A percentile compares a stretch with the other conserved stretches of the same genome.
phyloP scores from a whole-genome alignment of 2,113 vertebrate genomes.

The Lepidothrix coronata region DNA sequence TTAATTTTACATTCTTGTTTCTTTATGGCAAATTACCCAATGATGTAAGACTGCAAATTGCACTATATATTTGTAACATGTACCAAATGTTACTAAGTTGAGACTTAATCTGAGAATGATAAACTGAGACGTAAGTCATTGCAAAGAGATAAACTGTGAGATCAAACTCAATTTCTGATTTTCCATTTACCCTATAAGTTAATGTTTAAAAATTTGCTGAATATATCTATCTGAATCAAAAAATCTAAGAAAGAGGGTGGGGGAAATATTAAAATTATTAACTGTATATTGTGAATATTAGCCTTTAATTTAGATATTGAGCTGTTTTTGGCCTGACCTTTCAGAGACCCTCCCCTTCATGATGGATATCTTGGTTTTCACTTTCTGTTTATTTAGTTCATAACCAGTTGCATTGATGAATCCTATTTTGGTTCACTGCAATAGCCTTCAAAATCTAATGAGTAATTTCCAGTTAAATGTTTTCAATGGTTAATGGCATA shows the following conservation, averaged over 20 bases:
- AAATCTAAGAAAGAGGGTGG: background rate
- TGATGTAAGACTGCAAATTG: background rate
- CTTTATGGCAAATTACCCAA: constrained; percentile 1
- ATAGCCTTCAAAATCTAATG: background rate
- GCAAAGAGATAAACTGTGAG: background rate
- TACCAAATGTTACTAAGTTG: background rate
- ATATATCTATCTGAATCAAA: background rate
- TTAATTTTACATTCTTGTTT: background rate
- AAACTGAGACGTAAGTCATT: background rate
- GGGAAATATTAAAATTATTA: background rate
- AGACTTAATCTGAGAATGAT: background rate
- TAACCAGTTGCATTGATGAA: background rate
- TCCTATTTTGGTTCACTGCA: background rate
- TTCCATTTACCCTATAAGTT: background rate
- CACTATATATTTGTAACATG: background rate
- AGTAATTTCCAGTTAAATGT: background rate
- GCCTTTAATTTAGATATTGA: background rate
- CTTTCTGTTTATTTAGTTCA: background rate
- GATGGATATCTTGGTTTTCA: background rate
- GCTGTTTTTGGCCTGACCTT: background rate
- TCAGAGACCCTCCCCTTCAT: background rate
- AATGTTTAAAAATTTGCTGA: background rate
- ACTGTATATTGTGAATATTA: background rate
- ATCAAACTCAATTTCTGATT: background rate
- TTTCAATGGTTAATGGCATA: background rate